Conservation (phyloP, 2,888 invertebrate genomes). For the Opisthograptis luteolata region DNA sequence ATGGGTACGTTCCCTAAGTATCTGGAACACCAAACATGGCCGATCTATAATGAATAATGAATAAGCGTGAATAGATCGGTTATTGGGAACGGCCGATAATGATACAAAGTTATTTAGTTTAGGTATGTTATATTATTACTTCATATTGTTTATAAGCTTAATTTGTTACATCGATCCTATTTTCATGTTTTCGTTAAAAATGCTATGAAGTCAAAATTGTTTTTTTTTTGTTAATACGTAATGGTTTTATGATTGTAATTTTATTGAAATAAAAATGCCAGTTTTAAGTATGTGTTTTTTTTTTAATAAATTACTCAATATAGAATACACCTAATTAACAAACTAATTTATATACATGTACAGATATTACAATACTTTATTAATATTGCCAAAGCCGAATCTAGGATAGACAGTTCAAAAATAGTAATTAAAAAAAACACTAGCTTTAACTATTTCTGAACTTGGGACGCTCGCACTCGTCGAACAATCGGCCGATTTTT, state of each 20-base stretch:
- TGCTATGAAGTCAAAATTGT: background rate
- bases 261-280: background rate
- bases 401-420: too few relatives aligned
- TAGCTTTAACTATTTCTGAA: too few relatives aligned
- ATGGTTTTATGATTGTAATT: background rate
- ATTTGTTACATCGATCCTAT: background rate
- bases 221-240: conserved; percentile 2
- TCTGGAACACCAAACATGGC: too few relatives aligned
- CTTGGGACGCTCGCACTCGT: too few relatives aligned
- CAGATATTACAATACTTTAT: background rate
- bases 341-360: background rate
- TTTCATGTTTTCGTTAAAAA: background rate
- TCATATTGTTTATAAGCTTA: background rate
- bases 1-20: too few relatives aligned
- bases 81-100: too few relatives aligned
- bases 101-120: background rate
- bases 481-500: too few relatives aligned
- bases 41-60: too few relatives aligned
- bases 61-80: too few relatives aligned
- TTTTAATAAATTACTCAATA: conserved; percentile 25
- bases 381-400: too few relatives aligned
- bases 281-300: conserved; percentile 2
- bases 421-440: too few relatives aligned
- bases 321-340: conserved; percentile 3
- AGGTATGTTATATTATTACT: background rate